Evolutionary conservation across 2,113 vertebrate species (phyloP), one percentile per base, ranked within the genome.

Genomic region (Muntiacus reevesi): DNA sequence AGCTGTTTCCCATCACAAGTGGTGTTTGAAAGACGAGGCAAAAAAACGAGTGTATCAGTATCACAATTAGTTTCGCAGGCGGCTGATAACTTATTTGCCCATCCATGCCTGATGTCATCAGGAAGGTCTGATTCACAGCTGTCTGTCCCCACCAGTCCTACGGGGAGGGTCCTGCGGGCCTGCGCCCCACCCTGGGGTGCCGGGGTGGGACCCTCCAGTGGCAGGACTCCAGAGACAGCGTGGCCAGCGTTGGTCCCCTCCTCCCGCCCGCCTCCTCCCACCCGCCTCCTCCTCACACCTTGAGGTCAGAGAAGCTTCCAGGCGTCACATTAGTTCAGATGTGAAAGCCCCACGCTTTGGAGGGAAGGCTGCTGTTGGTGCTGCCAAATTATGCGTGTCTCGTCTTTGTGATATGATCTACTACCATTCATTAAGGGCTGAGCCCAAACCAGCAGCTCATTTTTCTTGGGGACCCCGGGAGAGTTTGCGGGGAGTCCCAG

Each of bases 1-100:
- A 99, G 98, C 98, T 99, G 99, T 98, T 99, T 98, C 98, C 98
- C 98, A 98, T 99, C 98, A 99, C 98, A 97, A 98, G 98, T 87
- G 2, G 98, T 98, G 98, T 98, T 98, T 98, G 99, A 99, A 98
- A 98, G 98, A 98, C 98, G 93, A 87, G 83, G 98, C 97, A 98
- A 96, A 98, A 98, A 97, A 97, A 23, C 8, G 9, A 98, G 97
- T 98, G 98, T 97, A 97, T 98, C 98, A 79, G 97, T 97, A 96
- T 98, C 98, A 98, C 99, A 99, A 98, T 99, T 98, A 98, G 98
- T 98, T 98, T 98, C 98, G 94, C 98, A 98, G 98, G 97, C 98
- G 52, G 97, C 98, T 98, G 98, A 98, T 98, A 98, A 98, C 98
- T 98, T 97, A 97, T 98, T 98, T 98, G 98, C 98, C 98, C 97